Base-by-base conservation (phyloP, 2,797 vertebrate species). In the Melanogrammus aeglefinus region DNA sequence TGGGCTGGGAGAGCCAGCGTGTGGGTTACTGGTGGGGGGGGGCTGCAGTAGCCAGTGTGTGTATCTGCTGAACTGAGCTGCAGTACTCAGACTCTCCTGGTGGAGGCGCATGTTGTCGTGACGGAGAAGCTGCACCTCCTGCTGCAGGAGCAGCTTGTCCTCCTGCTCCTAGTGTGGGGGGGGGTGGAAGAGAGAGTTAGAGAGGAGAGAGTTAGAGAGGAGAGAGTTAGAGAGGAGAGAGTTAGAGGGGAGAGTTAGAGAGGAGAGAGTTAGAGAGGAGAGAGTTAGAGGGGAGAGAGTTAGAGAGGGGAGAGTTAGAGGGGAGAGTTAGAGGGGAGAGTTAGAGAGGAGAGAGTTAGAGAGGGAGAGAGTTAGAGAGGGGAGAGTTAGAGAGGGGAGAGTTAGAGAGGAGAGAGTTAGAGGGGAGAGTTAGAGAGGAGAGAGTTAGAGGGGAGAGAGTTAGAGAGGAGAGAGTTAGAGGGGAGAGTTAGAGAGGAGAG, bases 101-200 rank as follows among this genome's bases (percentile, higher is more conserved):
- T 96, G 95, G 82, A 96, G 94, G 3, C 96, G 89, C 89, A 94
- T 90, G 90, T 96, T 96, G 88, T 96, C 94, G 79, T 94, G 94
- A 12, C 95, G 89, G 84, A 96, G 92, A 79, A 95, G 94, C 74
- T 95, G 95, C 0, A 96, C 95, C 80, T 96, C 95, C 0, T 94
- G 94, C 82, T 96, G 95, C 31, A 96, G 94, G 79, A 94, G 93
- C 0, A 93, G 95, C 87, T 96, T 96, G 92, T 96, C 95, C 85
- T 95, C 94, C 86, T 96, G 96, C 91, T 96, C 96, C 96, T 96
- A 74, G 2, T 18, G 41, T 31, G 0, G 21, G 51, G 33, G 29
- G 7, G 21, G 18, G 31, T n/a, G n/a, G n/a, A n/a, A n/a, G n/a
- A n/a, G 57, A 16, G 35, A 35, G 12, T 6, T 57, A 21, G 47